Base-by-base conservation (phyloP, 2,113 vertebrate genomes). In the rabbit (Oryctolagus cuniculus) region DNA sequence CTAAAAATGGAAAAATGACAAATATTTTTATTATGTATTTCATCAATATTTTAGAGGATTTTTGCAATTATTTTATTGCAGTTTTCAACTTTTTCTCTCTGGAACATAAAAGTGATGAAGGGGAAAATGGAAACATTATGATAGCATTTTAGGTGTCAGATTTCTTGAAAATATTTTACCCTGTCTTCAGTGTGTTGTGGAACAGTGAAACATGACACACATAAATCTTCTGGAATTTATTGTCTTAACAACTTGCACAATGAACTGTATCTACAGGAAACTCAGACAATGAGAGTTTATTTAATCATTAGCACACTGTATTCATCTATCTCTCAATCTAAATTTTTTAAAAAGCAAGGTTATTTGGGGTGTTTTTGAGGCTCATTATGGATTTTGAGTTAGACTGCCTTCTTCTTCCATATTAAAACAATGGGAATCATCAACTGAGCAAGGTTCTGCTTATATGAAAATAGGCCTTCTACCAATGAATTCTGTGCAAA, bases 91-190 rank as follows among this genome's bases (percentile, higher is more conserved):
- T 91, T 82, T 95, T 89, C 29, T 49, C 36, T 66, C 91, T 93
- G 91, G 90, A 96, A 75, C 90, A 86, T 10, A n/a, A 95, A 94
- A 55, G 44, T 92, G 78, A 81, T 63, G 21, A 77, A 92, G 64
- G 44, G 31, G 44, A 73, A 94, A 88, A 66, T 0, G 0, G n/a
- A 84, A 92, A 94, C 12, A 21, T 53, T 75, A 64, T 89, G 96
- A 96, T 82, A 96, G 93, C 17, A 83, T 86, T 87, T 80, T 88
- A 74, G 72, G 75, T 90, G 84, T 85, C 51, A 83, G 1, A 0
- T 95, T 97, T 95, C 89, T 90, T 89, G 49, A 74, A 97, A 92
- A 89, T 94, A 81, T 82, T 72, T 97, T 73, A 73, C 74, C 96
- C n/a, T 83, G 63, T 79, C 66, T 93, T 95, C 6, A 13, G 7